phyloP scores from a whole-genome alignment of 2,113 vertebrate genomes.

The Hyperoodon ampullatus region DNA sequence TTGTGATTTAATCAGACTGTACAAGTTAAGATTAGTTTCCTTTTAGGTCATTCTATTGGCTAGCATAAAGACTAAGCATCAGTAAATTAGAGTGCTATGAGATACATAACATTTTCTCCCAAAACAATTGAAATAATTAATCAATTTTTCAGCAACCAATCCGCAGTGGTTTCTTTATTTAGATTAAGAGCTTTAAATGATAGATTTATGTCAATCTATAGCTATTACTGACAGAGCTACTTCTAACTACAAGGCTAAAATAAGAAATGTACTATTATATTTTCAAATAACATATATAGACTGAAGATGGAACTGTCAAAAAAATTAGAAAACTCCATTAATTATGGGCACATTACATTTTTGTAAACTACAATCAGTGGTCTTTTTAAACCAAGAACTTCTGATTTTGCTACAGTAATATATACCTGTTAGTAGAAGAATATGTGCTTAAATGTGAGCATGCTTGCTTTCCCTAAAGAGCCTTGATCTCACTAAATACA shows the following conservation, averaged over 20 bases:
- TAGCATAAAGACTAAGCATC: slow-evolving; percentile 8
- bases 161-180: background rate
- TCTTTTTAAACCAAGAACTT: background rate
- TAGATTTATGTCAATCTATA: background rate
- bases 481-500: background rate
- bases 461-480: slow-evolving; percentile 40
- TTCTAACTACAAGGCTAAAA: slow-evolving; percentile 27
- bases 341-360: background rate
- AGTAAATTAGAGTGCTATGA: background rate
- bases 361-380: background rate
- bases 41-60: background rate
- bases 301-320: background rate
- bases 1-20: slow-evolving; percentile 16
- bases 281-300: slow-evolving; percentile 27
- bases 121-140: slow-evolving; percentile 5
- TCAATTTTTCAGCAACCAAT: background rate
- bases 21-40: background rate
- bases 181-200: background rate
- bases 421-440: background rate
- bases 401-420: slow-evolving; percentile 33
- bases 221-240: background rate
- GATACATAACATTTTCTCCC: background rate
- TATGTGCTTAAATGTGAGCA: background rate
- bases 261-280: background rate
- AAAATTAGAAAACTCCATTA: background rate